Base-by-base conservation (phyloP, 2,797 vertebrate species). In the Loriculus beryllinus region DNA sequence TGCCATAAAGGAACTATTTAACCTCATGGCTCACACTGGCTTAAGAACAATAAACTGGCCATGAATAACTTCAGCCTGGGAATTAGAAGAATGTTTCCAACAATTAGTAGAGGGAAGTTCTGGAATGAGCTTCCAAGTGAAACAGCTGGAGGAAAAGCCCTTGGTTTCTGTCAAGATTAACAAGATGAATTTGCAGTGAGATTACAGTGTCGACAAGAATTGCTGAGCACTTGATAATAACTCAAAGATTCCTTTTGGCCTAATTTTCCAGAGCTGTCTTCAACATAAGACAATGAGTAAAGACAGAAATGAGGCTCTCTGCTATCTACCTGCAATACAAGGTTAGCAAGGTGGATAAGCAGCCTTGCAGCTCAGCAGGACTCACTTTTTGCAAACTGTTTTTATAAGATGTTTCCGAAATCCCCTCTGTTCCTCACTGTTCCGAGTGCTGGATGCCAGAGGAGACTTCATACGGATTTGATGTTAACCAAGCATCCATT, bases 1-100 rank as follows among this genome's bases (percentile, higher is more conserved):
- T 91, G 62, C 77, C 68, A 57, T 29, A 40, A 85, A 92, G 43
- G 52, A 92, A 69, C 43, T 75, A 75, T 89, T 77, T 89, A 91
- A 91, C 52, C 62, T 94, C 79, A 82, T 14, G 28, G 79, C 25
- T 80, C 62, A 75, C 43, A 49, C 42, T 90, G 57, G 35, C 35
- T 92, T 68, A 90, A 83, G 69, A 88, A 92, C 67, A 87, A 93
- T 81, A 90, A 92, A 91, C 45, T 29, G 49, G 42, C 57, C 54
- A 47, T 40, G 39, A 94, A 77, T 90, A 93, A 81, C 90, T 90
- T 93, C 57, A 92, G 89, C 74, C 72, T 86, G 52, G 77, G 82
- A 95, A 94, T 93, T 54, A 88, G 39, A 94, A 90, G 84, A 95
- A 94, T 62, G 91, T 79, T 94, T 88, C 82, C 69, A 91, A 78